Conservation (phyloP, 30 jellyfish, hydroid and myxozoan genomes). For the Hydractinia symbiolongicarpus region DNA sequence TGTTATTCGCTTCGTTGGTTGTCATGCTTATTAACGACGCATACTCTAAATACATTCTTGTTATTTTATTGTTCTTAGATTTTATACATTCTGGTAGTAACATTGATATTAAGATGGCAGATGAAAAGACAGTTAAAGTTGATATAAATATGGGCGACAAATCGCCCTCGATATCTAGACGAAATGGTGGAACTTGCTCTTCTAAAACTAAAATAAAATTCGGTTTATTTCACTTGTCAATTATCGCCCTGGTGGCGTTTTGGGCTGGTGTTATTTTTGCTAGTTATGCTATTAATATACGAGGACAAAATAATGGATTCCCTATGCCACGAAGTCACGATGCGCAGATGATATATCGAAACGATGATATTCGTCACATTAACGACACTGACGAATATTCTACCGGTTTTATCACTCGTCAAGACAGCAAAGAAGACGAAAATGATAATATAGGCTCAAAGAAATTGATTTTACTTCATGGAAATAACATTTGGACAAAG, state of each 20-base stretch:
- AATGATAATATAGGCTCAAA: background rate
- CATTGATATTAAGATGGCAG: background rate
- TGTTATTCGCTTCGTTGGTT: too few species aligned
- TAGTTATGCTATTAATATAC: background rate
- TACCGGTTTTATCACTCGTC: too few species aligned
- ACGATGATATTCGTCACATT: too few species aligned
- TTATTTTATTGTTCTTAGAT: too few species aligned
- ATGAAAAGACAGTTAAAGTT: background rate
- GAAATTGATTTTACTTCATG: conserved; percentile 31
- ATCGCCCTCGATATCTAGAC: background rate
- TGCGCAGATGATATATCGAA: too few species aligned
- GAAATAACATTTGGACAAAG: conserved; percentile 36
- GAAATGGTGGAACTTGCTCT: background rate
- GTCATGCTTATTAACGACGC: too few species aligned
- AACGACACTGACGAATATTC: too few species aligned
- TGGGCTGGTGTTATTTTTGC: conserved; percentile 23
- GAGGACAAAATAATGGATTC: background rate
- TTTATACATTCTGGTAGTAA: too few species aligned
- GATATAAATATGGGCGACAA: background rate
- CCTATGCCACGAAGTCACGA: background rate
- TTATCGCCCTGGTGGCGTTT: conserved; percentile 22
- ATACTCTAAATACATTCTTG: too few species aligned
- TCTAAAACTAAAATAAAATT: conserved; percentile 3
- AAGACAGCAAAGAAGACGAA: background rate
- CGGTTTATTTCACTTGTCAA: conserved; percentile 13